Evolutionary conservation across 2,113 vertebrate genomes (phyloP).

Genomic region (Siniperca chuatsi): DNA sequence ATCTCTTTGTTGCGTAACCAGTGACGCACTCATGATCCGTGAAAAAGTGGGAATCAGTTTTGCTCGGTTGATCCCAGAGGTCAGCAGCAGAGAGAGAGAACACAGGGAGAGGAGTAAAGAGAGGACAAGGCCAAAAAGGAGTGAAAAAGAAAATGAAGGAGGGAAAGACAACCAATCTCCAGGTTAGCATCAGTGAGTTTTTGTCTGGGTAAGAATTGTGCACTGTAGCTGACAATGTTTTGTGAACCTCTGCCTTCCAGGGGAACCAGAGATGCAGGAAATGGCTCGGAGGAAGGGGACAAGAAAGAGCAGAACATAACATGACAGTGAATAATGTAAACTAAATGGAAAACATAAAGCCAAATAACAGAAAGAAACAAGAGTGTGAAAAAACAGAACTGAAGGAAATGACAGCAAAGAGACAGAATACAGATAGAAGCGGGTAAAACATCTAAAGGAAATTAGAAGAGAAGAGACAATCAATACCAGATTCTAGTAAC

Average conservation of each 20-base stretch:
- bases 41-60: constrained; percentile 83
- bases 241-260: constrained; percentile 30
- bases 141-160: constrained; percentile 13
- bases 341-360: constrained; percentile 19
- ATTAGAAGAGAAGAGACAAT: constrained; percentile 4
- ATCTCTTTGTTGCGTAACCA: constrained; percentile 70
- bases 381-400: not conserved
- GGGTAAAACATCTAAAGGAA: constrained; percentile 9
- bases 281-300: constrained; percentile 19
- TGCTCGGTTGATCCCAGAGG: constrained; percentile 82
- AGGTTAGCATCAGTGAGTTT: constrained; percentile 34
- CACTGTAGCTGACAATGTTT: constrained; percentile 28
- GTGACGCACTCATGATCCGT: constrained; percentile 81
- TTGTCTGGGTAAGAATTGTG: constrained; percentile 30
- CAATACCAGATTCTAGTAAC: constrained; percentile 3
- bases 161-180: not conserved
- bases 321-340: constrained; percentile 42
- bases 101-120: constrained; percentile 41
- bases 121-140: constrained; percentile 38
- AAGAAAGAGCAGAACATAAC: constrained; percentile 8
- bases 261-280: constrained; percentile 33
- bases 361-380: not conserved
- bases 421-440: not conserved
- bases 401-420: constrained; percentile 12
- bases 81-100: constrained; percentile 67